These are phyloP conservation scores for Meliscaeva auricollis DNA, from an alignment of 2,888 invertebrate genomes.

Conservation along the genomic window DNA sequence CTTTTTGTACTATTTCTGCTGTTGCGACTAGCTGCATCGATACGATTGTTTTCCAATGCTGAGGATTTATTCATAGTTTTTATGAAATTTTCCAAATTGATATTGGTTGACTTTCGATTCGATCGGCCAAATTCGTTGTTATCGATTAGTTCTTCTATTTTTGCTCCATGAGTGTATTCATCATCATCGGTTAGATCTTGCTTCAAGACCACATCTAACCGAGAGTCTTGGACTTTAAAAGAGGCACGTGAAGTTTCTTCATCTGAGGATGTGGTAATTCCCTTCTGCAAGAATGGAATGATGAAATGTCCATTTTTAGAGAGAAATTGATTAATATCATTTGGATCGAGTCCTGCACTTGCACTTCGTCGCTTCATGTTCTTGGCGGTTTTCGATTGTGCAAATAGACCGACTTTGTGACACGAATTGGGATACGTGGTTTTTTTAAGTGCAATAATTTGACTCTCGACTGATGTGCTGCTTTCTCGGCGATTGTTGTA, in stretches of 20 bases:
- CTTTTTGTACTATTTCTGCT: constrained; percentile 80
- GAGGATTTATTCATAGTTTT: constrained; percentile 80
- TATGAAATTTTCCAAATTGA: constrained; percentile 79
- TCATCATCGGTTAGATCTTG: constrained; percentile 81
- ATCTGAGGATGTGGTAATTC: constrained; percentile 83
- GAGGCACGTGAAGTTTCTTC: constrained; percentile 83
- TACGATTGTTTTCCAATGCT: constrained; percentile 69
- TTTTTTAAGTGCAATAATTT: constrained; percentile 85
- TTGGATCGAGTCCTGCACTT: constrained; percentile 81
- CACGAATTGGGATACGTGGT: constrained; percentile 82
- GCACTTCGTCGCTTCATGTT: constrained; percentile 81
- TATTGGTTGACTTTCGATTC: constrained; percentile 78
- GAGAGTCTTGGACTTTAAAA: constrained; percentile 83
- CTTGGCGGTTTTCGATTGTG: constrained; percentile 79
- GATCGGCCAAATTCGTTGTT: constrained; percentile 73
- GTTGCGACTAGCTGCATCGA: constrained; percentile 76
- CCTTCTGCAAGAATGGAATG: constrained; percentile 83
- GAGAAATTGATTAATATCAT: constrained; percentile 82
- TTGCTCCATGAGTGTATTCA: constrained; percentile 74
- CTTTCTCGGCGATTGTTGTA: constrained; percentile 85
- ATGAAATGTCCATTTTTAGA: constrained; percentile 83
- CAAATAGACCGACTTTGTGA: constrained; percentile 82
- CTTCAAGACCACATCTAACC: constrained; percentile 83
- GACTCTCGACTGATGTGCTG: constrained; percentile 93
- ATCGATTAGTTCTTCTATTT: constrained; percentile 79